A percentile compares a stretch with the other conserved stretches of the same genome.
phyloP scores from a whole-genome alignment of 1,140 invertebrate genomes.

The Nebria ingens region DNA sequence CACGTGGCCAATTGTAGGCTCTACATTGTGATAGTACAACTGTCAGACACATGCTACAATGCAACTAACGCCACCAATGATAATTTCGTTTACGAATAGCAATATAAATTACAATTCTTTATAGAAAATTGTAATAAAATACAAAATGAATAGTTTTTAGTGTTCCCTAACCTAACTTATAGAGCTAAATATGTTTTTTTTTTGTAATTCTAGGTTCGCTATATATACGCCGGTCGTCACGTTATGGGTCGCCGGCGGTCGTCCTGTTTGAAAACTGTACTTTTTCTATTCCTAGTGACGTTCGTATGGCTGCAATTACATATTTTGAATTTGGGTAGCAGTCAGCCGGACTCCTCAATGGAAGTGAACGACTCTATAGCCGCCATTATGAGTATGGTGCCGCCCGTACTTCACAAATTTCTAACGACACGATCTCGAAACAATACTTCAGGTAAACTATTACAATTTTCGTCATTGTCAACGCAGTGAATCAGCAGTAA shows the following conservation, averaged over 20 bases:
- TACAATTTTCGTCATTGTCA: no score
- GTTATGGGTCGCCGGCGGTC: constrained; percentile 12
- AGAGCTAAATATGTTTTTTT: no score
- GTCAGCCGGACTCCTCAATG: constrained; percentile 26
- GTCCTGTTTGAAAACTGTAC: constrained; percentile 46
- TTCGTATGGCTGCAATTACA: constrained; percentile 60
- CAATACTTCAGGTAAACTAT: constrained; percentile 22
- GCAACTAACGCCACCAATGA: no score
- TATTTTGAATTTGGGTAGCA: constrained; percentile 44
- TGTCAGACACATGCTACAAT: no score
- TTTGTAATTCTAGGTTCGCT: no score
- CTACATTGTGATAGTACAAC: no score
- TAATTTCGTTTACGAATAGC: no score
- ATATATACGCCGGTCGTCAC: background rate
- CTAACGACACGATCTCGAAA: constrained; percentile 40
- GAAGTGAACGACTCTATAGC: constrained; percentile 43
- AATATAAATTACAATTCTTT: no score
- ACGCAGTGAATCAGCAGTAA: constrained; percentile 12
- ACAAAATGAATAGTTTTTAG: no score
- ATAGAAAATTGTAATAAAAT: no score
- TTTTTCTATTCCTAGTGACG: constrained; percentile 51
- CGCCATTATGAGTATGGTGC: constrained; percentile 49
- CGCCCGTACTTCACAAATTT: constrained; percentile 48
- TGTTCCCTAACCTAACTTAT: no score
- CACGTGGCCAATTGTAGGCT: no score